Evolutionary conservation across 2,888 invertebrate species (phyloP).

Genomic region (Trachelus tabidus): DNA sequence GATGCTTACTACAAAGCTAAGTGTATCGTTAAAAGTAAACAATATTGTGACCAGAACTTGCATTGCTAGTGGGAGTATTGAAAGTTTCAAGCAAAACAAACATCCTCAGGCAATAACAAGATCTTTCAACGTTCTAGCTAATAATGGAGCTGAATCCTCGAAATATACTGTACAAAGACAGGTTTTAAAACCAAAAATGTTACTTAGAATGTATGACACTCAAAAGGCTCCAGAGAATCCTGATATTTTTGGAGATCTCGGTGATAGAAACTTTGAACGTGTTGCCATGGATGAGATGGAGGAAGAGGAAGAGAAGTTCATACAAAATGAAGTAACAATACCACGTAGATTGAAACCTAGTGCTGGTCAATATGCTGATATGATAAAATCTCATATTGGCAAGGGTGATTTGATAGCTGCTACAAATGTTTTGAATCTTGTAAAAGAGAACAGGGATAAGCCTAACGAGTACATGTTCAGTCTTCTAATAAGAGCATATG

Average conservation of each 20-base stretch:
- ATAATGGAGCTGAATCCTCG: neutral
- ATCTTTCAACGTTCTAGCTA: neutral
- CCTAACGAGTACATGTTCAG: constrained; percentile 85
- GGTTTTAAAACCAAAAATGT: neutral
- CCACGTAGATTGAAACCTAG: constrained; percentile 65
- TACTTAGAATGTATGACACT: neutral
- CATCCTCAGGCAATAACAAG: neutral
- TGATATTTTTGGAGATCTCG: constrained; percentile 48
- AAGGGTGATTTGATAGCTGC: constrained; percentile 80
- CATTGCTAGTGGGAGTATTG: neutral
- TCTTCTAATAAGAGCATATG: constrained; percentile 85
- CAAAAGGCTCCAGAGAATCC: constrained; percentile 26
- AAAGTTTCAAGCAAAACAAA: neutral
- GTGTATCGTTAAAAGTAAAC: constrained; percentile 14
- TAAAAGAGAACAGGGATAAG: constrained; percentile 80
- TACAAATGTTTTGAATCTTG: constrained; percentile 82
- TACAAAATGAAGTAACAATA: constrained; percentile 35
- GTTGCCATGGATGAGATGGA: constrained; percentile 50
- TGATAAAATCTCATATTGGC: constrained; percentile 76
- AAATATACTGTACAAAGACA: neutral
- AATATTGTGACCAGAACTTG: constrained; percentile 11
- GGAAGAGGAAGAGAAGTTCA: constrained; percentile 45
- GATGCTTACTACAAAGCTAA: constrained; percentile 21
- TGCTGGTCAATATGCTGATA: constrained; percentile 75
- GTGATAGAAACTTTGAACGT: constrained; percentile 37